Evolutionary conservation across 1,140 invertebrate genomes (phyloP).

Genomic region (Orius insidiosus): DNA sequence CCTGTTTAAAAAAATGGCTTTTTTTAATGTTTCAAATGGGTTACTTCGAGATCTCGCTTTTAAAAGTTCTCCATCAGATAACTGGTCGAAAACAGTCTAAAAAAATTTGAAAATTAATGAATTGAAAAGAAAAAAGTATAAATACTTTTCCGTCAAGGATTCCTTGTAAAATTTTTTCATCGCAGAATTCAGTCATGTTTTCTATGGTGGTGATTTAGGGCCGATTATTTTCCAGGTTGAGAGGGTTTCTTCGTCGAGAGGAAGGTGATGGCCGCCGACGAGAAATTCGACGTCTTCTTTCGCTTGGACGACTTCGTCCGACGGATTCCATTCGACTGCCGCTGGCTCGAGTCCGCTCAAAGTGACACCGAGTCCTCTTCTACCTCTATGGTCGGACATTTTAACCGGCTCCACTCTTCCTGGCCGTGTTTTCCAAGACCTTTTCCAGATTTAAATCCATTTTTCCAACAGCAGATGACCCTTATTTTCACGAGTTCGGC

Average conservation of each 20-base stretch:
- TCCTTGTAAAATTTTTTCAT: slow-evolving; percentile 44
- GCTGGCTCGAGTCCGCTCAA: slow-evolving; percentile 42
- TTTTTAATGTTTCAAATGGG: slow-evolving; percentile 84
- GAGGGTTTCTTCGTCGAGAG: slow-evolving; percentile 26
- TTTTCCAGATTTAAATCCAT: slow-evolving; percentile 54
- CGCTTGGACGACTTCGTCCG: slow-evolving; percentile 31
- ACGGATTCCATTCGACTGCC: slow-evolving; percentile 44
- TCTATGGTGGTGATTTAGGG: slow-evolving; percentile 48
- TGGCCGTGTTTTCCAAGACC: slow-evolving; percentile 77
- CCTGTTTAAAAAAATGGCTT: slow-evolving; percentile 86
- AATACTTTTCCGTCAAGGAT: slow-evolving; percentile 56
- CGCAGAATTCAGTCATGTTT: slow-evolving; percentile 64
- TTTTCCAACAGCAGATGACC: slow-evolving; percentile 27
- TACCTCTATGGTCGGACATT: slow-evolving; percentile 60
- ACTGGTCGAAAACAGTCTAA: slow-evolving; percentile 12
- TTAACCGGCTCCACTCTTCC: slow-evolving; percentile 58
- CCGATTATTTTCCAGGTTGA: slow-evolving; percentile 42
- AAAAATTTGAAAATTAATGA: slow-evolving; percentile 13
- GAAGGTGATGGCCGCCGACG: slow-evolving; percentile 20
- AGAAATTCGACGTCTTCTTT: slow-evolving; percentile 29
- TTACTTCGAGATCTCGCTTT: slow-evolving; percentile 71
- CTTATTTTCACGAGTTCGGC: neutral
- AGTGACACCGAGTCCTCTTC: slow-evolving; percentile 63
- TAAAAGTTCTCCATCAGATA: slow-evolving; percentile 30
- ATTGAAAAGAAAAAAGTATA: no score